Percentiles rank a stretch among this genome's conserved stretches.
Evolutionary conservation across 1,140 invertebrate genomes (phyloP).

Genomic region (Plectrocnemia conspersa): DNA sequence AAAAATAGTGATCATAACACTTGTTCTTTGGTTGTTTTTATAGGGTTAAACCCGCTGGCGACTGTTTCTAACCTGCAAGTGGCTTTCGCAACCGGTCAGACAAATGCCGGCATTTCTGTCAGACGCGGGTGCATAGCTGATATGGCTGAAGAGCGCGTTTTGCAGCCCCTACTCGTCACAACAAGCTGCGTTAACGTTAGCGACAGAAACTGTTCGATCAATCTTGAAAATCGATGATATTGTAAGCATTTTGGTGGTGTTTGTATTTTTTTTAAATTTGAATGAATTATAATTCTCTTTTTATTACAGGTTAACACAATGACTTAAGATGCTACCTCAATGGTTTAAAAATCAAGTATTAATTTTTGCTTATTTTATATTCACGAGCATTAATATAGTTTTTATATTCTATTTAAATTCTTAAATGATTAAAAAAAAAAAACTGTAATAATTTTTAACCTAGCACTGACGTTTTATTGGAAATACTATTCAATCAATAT

Average conservation of each 20-base stretch:
- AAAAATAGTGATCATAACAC: too few relatives aligned
- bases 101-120: slow-evolving; percentile 92
- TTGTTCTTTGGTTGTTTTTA: slow-evolving; percentile 6
- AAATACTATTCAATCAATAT: too few relatives aligned
- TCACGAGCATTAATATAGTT: too few relatives aligned
- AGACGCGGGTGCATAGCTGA: slow-evolving; percentile 93
- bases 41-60: slow-evolving; percentile 89
- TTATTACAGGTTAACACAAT: slow-evolving; percentile 47
- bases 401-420: too few relatives aligned
- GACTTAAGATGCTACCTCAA: slow-evolving; percentile 42
- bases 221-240: slow-evolving; percentile 99
- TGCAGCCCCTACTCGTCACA: slow-evolving; percentile 95
- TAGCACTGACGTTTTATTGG: too few relatives aligned
- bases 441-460: too few relatives aligned
- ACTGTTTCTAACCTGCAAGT: slow-evolving; percentile 97
- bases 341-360: too few relatives aligned
- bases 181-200: slow-evolving; percentile 86
- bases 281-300: slow-evolving; percentile 22
- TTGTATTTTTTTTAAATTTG: slow-evolving; percentile 6
- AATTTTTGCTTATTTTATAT: too few relatives aligned
- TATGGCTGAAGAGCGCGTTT: slow-evolving; percentile 95
- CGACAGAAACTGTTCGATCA: slow-evolving; percentile 94
- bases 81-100: slow-evolving; percentile 79
- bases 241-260: slow-evolving; percentile 52
- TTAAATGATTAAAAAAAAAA: too few relatives aligned